Conservation (phyloP, 2,797 vertebrate species). For the Phrynocephalus vlangalii region DNA sequence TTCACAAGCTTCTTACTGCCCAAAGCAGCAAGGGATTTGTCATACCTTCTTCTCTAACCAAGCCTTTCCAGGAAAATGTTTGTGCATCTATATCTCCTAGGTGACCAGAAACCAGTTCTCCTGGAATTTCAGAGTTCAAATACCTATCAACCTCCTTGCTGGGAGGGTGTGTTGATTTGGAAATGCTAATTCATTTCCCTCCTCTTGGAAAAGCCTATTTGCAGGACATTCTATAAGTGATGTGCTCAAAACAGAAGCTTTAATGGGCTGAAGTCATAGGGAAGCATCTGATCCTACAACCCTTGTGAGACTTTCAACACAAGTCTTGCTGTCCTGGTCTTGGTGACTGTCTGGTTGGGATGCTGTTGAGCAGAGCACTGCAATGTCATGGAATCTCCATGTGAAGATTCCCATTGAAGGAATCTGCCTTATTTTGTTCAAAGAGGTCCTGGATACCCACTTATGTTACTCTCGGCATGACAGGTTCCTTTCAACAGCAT, state of each 20-base stretch:
- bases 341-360: no score
- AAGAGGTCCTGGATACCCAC: no score
- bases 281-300: neutral
- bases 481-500: no score
- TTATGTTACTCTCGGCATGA: no score
- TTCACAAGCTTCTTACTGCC: neutral
- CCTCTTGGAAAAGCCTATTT: neutral
- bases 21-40: neutral
- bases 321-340: neutral
- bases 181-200: neutral
- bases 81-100: conserved; percentile 2
- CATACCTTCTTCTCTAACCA: neutral
- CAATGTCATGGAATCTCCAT: no score
- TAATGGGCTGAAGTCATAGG: neutral
- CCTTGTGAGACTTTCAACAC: neutral
- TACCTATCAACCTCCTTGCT: neutral
- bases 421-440: no score
- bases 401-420: no score
- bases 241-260: neutral
- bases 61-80: conserved; percentile 12
- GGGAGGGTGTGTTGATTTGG: neutral
- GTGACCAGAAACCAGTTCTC: conserved; percentile 12
- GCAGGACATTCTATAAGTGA: neutral
- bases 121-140: conserved; percentile 4
- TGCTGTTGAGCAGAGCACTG: no score